A percentile compares a stretch with the other conserved stretches of the same genome.
Conservation (phyloP, 2,113 vertebrate genomes). For the Corythoichthys intestinalis region DNA sequence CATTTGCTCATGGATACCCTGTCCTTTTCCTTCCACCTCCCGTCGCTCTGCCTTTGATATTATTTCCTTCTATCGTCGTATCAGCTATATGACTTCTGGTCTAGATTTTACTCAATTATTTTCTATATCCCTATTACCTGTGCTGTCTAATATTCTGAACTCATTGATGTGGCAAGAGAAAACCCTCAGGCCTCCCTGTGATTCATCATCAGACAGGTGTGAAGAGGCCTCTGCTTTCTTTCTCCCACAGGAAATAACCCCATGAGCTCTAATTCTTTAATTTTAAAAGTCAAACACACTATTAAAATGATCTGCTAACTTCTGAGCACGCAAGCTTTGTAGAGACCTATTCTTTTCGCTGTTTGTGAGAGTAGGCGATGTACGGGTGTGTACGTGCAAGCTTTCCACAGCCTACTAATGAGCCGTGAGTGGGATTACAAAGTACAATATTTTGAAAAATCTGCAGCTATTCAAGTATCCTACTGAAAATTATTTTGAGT, state of each 20-base stretch:
- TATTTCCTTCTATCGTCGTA: constrained; percentile 11
- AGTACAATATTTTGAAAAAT: too few relatives aligned
- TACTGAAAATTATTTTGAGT: too few relatives aligned
- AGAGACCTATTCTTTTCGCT: background rate
- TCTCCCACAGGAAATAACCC: constrained; percentile 28
- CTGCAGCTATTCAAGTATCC: too few relatives aligned
- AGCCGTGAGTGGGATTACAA: background rate
- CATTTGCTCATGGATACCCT: constrained; percentile 28
- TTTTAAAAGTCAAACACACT: constrained; percentile 41
- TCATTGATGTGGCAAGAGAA: constrained; percentile 34
- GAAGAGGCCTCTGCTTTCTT: constrained; percentile 32
- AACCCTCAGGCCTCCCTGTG: constrained; percentile 34
- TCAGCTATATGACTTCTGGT: constrained; percentile 13
- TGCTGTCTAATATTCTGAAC: constrained; percentile 28
- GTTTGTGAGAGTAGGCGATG: background rate
- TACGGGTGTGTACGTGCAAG: background rate
- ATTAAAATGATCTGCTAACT: constrained; percentile 27
- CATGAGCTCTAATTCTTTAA: constrained; percentile 34
- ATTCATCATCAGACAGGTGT: constrained; percentile 61
- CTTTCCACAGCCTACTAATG: background rate
- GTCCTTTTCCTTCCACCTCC: constrained; percentile 13
- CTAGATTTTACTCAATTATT: constrained; percentile 38
- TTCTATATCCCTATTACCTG: constrained; percentile 27
- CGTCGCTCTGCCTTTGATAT: constrained; percentile 12
- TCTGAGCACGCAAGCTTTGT: background rate